Evolutionary conservation across 1,140 invertebrate species (phyloP), one percentile per base, ranked within the genome.

Genomic region (Drosophila insularis): DNA sequence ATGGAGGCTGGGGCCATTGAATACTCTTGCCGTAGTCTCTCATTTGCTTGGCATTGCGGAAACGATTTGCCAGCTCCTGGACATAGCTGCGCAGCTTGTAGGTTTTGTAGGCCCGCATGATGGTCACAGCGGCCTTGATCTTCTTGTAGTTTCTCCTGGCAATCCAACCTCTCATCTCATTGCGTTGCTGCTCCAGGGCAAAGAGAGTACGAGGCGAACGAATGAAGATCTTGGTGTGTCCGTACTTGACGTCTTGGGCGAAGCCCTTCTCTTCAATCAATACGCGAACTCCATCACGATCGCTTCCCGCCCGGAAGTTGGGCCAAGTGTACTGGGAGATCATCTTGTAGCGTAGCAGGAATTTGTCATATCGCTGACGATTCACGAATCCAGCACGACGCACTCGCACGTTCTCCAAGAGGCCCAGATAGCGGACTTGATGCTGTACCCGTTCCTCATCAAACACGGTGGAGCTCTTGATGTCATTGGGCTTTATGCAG

Each of bases 211-310:
- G 95, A 1, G 98, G 98, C 14, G 96, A 95, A 80, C 97, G 94
- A 78, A 99, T 98, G 82, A 99, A 99, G 54, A 99, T 94, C 92
- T 99, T 99, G 1, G 98, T 98, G 74, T 97, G 96, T 8, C 98
- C 98, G 82, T 97, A 98, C 86, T 97, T 97, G 3, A 99, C 98
- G 90, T 99, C 98, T 70, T 95, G 91, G 0, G 93, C 92, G 68
- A 98, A 95, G 21, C 95, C 94, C 84, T 96, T 94, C 80, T 98
- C 96, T 43, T 96, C 93, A 63, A 99, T 94, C 46, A 99, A 94
- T 53, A 96, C 95, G 87, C 95, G 93, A 0, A 97, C 96, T 1
- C 97, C 98, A 71, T 99, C 97, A 86, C 95, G 95, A 58, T 96
- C 95, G 43, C 90, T 94, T 23, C 95, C 95, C 5, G 95, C 94